Evolutionary conservation across 2,113 vertebrate genomes (phyloP).

Genomic region (Stercorarius parasiticus): DNA sequence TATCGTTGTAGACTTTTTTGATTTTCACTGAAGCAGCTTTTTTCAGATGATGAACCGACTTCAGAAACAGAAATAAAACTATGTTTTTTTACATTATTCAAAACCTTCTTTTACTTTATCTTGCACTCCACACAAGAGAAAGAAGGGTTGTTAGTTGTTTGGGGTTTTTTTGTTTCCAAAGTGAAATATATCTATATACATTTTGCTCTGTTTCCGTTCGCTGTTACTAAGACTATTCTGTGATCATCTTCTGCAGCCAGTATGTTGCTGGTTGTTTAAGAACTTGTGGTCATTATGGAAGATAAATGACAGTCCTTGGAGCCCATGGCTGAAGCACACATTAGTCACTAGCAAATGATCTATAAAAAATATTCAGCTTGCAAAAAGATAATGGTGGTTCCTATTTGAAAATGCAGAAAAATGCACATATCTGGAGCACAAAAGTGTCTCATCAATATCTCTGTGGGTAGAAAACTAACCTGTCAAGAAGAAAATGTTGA

Average conservation of each 20-base stretch:
- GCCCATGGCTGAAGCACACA: slow-evolving; percentile 46
- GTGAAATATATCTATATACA: not conserved
- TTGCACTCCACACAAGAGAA: not conserved
- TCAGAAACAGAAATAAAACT: not conserved
- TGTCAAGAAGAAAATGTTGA: slow-evolving; percentile 56
- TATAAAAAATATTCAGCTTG: slow-evolving; percentile 69
- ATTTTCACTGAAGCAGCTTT: not conserved
- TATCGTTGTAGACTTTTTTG: not conserved
- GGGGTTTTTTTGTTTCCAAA: not conserved
- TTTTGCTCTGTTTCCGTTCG: not conserved
- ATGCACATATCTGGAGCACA: slow-evolving; percentile 57
- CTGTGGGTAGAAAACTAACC: slow-evolving; percentile 60
- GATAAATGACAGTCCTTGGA: slow-evolving; percentile 62
- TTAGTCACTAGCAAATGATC: slow-evolving; percentile 70
- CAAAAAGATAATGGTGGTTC: slow-evolving; percentile 62
- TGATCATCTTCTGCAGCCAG: slow-evolving; percentile 29
- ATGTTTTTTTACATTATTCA: not conserved
- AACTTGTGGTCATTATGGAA: slow-evolving; percentile 60
- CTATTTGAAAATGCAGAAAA: slow-evolving; percentile 74
- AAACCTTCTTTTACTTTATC: not conserved
- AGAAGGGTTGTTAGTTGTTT: not conserved
- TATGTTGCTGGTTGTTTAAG: slow-evolving; percentile 25
- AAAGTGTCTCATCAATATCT: slow-evolving; percentile 68
- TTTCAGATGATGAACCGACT: not conserved
- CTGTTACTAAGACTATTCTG: not conserved